Conservation (phyloP, 2,113 vertebrate genomes). For the Pheucticus melanocephalus region DNA sequence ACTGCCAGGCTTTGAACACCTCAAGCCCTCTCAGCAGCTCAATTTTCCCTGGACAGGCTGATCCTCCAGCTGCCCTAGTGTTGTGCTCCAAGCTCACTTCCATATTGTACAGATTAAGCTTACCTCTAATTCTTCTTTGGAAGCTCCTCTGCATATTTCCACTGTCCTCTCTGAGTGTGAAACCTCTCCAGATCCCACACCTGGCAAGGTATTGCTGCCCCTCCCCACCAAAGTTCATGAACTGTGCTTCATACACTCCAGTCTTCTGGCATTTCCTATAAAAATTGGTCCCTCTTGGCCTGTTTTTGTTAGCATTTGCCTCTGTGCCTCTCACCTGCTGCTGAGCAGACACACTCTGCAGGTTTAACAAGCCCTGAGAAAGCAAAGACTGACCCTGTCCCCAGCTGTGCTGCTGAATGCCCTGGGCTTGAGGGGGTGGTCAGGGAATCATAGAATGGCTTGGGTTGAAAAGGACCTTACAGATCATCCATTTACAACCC, state of each 20-base stretch:
- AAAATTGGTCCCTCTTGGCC: not conserved
- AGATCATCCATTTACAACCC: not conserved
- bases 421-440: not conserved
- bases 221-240: not conserved
- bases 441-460: not conserved
- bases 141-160: not conserved
- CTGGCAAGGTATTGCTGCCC: not conserved
- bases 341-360: not conserved
- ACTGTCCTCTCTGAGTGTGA: not conserved
- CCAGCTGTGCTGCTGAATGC: not conserved
- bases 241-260: not conserved
- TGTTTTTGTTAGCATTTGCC: not conserved
- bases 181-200: not conserved
- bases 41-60: not conserved
- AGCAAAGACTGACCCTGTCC: not conserved
- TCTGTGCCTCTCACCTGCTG: not conserved
- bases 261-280: not conserved
- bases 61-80: not conserved
- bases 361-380: not conserved
- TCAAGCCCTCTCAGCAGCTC: not conserved
- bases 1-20: not conserved
- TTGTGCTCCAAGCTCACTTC: not conserved
- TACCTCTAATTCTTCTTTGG: not conserved
- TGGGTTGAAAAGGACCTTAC: not conserved
- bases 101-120: not conserved